A percentile compares a stretch with the other conserved stretches of the same genome.
Evolutionary conservation across 2,888 invertebrate species (phyloP).

Genomic region (Bhutanitis thaidina): DNA sequence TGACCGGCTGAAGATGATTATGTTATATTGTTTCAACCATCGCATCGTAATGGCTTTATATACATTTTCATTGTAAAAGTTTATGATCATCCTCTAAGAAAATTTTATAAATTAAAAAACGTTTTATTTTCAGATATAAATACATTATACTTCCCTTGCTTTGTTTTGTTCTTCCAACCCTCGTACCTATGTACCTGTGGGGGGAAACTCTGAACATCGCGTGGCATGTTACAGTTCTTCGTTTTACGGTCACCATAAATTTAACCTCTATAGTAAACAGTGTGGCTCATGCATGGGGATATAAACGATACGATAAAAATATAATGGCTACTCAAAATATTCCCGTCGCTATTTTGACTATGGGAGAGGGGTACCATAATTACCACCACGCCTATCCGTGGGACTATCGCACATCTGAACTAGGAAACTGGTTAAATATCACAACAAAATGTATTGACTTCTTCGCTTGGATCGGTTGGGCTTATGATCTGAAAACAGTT

Average conservation of each 20-base stretch:
- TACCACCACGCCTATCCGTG: not conserved
- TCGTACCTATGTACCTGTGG: not conserved
- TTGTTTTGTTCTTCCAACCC: not conserved
- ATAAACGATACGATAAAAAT: not conserved
- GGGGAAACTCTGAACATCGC: not conserved
- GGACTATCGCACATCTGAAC: not conserved
- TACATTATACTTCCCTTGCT: not conserved
- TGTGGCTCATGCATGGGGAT: not conserved
- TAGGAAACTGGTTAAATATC: not conserved
- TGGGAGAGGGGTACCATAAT: not conserved
- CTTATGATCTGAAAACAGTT: not conserved
- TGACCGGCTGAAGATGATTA: no score
- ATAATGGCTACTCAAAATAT: not conserved
- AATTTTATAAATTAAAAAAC: no score
- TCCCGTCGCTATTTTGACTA: not conserved
- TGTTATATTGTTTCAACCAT: no score
- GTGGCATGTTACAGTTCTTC: not conserved
- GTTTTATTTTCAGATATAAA: not conserved
- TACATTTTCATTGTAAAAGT: no score
- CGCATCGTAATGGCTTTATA: no score
- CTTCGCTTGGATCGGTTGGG: not conserved
- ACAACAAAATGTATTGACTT: not conserved
- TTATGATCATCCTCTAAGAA: no score
- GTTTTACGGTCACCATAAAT: not conserved
- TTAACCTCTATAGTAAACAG: not conserved